Evolutionary conservation across 2,888 invertebrate species (phyloP).

Genomic region (Hypomecis punctinalis): DNA sequence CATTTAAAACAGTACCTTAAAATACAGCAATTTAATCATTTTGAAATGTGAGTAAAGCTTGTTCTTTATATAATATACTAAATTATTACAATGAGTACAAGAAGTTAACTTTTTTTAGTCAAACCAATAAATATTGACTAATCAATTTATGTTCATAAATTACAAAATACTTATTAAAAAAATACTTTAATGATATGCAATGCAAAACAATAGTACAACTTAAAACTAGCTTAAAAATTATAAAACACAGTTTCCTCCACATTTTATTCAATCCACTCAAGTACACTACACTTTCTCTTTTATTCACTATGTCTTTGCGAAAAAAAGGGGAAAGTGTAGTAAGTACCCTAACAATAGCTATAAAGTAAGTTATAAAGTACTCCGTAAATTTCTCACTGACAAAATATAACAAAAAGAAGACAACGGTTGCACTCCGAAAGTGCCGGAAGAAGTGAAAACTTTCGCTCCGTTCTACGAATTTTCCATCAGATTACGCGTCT

Average conservation of each 20-base stretch:
- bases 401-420: too few relatives aligned
- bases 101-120: neutral
- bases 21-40: neutral
- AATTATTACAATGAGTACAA: neutral
- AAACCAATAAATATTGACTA: neutral
- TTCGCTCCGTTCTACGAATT: too few relatives aligned
- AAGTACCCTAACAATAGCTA: too few relatives aligned
- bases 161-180: conserved; percentile 49
- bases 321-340: too few relatives aligned
- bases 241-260: conserved; percentile 11
- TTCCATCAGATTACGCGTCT: too few relatives aligned
- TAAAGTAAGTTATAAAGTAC: too few relatives aligned
- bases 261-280: neutral
- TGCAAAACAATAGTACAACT: conserved; percentile 49
- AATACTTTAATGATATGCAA: conserved; percentile 61
- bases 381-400: too few relatives aligned
- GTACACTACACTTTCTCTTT: too few relatives aligned
- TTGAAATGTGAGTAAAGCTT: neutral
- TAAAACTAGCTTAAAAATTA: conserved; percentile 45
- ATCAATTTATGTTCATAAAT: conserved; percentile 32
- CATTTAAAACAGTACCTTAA: too few relatives aligned
- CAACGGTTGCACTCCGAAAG: too few relatives aligned
- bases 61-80: neutral
- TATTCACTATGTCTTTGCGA: too few relatives aligned
- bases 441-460: too few relatives aligned